Evolutionary conservation across 2,888 invertebrate genomes (phyloP), one percentile per base, ranked within the genome.

Genomic region (Gnatocerus cornutus): DNA sequence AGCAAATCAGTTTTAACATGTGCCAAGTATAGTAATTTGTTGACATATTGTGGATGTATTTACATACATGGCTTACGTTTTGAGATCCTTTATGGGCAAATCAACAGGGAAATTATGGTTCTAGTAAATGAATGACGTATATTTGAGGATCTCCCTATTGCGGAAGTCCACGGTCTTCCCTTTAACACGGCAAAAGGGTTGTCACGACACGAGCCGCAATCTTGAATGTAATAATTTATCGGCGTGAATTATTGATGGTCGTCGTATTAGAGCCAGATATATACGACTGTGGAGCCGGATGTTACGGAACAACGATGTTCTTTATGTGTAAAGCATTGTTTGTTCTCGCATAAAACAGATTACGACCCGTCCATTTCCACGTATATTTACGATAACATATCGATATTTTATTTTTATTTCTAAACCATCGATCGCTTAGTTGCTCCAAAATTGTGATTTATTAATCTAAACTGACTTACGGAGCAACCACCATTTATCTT

Each of bases 141-240:
- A 1, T 9, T 13, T 21, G 41, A 41, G 39, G 50, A 50, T 48
- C 48, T 50, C 30, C 14, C 10, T 39, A 21, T 21, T 21, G 9
- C 33, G 50, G 48, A 62, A 41, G 48, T 33, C n/a, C 62, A 50
- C 50, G 30, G 45, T 43, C 37, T 45, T 59, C 48, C 9, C 13
- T 33, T 10, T 68, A 55, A 45, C 55, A 55, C 27, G 13, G 21
- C 53, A 45, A 27, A 56, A 48, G 41, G 46, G 53, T 56, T 41
- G 56, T 14, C 37, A 41, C 55, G 48, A 62, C 66, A 68, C 68
- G 53, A 65, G 59, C 66, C 67, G 58, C 75, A 75, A 72, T 71
- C 72, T 75, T 69, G 63, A 73, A 68, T 64, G 69, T 67, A 74
- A 73, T 72, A 75, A 75, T 75, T 74, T 71, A 72, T 74, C 67